Percentiles rank a stretch among this genome's conserved stretches.
phyloP scores from a whole-genome alignment of 2,113 vertebrate genomes.

The Syrrhaptes paradoxus region DNA sequence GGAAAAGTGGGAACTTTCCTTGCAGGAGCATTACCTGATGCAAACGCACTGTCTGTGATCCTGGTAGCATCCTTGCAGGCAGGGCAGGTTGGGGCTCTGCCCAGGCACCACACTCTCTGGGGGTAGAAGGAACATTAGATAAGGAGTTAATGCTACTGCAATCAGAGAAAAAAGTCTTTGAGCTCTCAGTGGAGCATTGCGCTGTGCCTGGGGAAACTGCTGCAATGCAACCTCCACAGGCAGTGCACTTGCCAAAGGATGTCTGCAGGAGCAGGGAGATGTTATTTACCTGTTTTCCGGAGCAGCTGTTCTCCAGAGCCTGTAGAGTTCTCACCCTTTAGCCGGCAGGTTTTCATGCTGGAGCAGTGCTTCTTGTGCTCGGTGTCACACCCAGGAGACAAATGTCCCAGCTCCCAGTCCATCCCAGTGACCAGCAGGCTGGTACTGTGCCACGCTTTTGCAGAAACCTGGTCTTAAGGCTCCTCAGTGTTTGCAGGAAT shows the following conservation, averaged over 20 bases:
- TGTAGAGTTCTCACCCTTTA: background rate
- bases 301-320: background rate
- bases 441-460: accelerated
- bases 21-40: background rate
- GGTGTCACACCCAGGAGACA: background rate
- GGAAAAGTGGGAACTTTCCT: background rate
- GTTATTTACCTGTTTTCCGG: background rate
- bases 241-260: background rate
- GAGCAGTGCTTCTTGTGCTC: background rate
- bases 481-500: background rate
- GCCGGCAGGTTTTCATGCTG: background rate
- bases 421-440: background rate
- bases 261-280: background rate
- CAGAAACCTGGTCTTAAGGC: background rate
- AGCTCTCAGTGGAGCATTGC: background rate
- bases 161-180: background rate
- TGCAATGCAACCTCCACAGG: background rate
- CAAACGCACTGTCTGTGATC: background rate
- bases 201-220: background rate
- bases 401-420: background rate
- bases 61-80: background rate
- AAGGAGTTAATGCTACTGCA: background rate
- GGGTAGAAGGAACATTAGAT: background rate
- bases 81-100: background rate
- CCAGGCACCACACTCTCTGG: background rate